These are phyloP conservation scores for Hydropotes inermis DNA, from an alignment of 2,113 vertebrate genomes.

Conservation along the genomic window DNA sequence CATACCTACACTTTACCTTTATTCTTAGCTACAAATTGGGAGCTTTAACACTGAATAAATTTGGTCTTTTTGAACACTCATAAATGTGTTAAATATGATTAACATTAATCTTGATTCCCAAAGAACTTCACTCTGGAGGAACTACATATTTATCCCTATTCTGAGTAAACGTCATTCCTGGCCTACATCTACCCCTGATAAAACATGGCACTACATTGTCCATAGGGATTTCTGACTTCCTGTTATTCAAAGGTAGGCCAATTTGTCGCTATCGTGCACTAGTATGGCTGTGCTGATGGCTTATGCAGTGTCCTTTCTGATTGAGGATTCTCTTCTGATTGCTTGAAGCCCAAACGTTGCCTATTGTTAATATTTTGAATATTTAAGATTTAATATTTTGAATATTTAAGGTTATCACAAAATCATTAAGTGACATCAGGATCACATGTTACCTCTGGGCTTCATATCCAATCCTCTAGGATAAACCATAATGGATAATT, in stretches of 20 bases:
- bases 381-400: slow-evolving; percentile 21
- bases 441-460: neutral
- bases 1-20: neutral
- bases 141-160: neutral
- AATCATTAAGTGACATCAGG: neutral
- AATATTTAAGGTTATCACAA: neutral
- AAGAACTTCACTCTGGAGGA: neutral
- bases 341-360: neutral
- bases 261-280: neutral
- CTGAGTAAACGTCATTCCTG: neutral
- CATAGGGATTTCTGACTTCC: neutral
- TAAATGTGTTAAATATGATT: slow-evolving; percentile 3
- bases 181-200: neutral
- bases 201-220: neutral
- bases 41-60: neutral
- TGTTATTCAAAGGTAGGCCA: neutral
- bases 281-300: neutral
- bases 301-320: neutral
- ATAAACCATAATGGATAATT: neutral
- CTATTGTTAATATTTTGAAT: slow-evolving; percentile 17
- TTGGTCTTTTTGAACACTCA: slow-evolving; percentile 2
- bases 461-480: neutral
- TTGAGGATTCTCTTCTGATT: neutral
- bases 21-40: neutral
- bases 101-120: neutral